Conservation (phyloP, 2,888 invertebrate species). For the Petrolisthes cinctipes region DNA sequence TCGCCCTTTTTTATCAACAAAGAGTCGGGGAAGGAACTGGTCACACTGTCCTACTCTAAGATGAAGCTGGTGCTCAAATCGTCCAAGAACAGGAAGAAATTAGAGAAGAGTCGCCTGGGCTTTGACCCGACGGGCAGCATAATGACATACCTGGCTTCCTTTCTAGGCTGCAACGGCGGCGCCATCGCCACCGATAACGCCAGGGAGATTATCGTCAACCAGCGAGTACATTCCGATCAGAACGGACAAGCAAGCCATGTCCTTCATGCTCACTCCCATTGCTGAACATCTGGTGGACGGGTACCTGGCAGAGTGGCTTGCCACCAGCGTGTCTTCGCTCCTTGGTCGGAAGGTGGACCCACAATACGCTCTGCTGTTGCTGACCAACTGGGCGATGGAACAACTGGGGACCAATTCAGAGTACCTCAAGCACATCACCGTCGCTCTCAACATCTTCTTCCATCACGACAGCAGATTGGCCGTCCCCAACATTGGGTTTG, state of each 20-base stretch:
- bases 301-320: no score
- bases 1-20: neutral
- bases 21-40: neutral
- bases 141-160: no score
- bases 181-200: neutral
- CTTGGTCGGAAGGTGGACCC: neutral
- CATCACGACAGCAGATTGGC: neutral
- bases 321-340: neutral
- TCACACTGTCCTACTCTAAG: neutral
- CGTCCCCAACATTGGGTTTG: neutral
- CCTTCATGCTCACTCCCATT: no score
- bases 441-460: neutral
- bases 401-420: neutral
- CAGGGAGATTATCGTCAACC: neutral
- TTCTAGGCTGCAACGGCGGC: neutral
- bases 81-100: neutral
- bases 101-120: no score
- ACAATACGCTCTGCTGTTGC: neutral
- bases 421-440: neutral
- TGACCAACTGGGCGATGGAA: neutral
- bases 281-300: no score
- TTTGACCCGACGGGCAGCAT: no score
- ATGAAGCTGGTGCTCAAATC: neutral
- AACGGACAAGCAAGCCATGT: no score
- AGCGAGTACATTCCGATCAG: no score